Evolutionary conservation across 1,140 invertebrate species (phyloP), one percentile per base, ranked within the genome.

Genomic region (Bemisia tabaci): DNA sequence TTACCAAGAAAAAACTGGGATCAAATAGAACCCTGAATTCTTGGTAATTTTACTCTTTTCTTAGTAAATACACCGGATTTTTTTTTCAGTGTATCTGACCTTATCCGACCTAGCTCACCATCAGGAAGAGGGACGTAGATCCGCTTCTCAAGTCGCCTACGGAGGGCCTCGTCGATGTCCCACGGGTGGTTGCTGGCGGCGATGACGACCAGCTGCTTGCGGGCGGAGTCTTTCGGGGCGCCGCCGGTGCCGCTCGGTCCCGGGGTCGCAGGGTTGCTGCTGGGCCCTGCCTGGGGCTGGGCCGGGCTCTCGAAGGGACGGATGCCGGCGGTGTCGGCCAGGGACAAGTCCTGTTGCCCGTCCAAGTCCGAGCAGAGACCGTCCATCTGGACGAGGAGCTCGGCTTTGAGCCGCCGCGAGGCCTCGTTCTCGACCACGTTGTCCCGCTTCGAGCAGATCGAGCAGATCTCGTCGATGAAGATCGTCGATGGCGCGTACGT

Each of bases 101-200:
- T n/a, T n/a, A n/a, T n/a, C n/a, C n/a, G n/a, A n/a, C n/a, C n/a
- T n/a, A 9, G 17, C 68, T 70, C 72, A 85, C 83, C 75, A 71
- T 81, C 81, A 21, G 87, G 87, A 59, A 89, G 76, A 26, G 86
- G 85, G 71, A 89, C 87, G 75, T 88, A 89, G 65, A 89, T 84
- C 71, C 87, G 74, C 73, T 88, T 89, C 71, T 89, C 87, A 67
- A 89, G 80, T 63, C 87, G 76, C 69, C 87, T 77, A 61, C 85
- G 74, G 48, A 88, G 78, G 24, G 86, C 87, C 71, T 88, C 87
- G 72, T 89, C 87, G 62, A 89, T 79, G 71, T 87, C 85, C 87
- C 87, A 89, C 1, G 87, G 87, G 75, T 86, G 86, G 75, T 89
- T 89, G 1, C 87, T 89, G 17, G 87, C 87, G 33, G 84, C 86